Conservation (phyloP, 2,113 vertebrate genomes). For the Coptodon bakossiorum region DNA sequence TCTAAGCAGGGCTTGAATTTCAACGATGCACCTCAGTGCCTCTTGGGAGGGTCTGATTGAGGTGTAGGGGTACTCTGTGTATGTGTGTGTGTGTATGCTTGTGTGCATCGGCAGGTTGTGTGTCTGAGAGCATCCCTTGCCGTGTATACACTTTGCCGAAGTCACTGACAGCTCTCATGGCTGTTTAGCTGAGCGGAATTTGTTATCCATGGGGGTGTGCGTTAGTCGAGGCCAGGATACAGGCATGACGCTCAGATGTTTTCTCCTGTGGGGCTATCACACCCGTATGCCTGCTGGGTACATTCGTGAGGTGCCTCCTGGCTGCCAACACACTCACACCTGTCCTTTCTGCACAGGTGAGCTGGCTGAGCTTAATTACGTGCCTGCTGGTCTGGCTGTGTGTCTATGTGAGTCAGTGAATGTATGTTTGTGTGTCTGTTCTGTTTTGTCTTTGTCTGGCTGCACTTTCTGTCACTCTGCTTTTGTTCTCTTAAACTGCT, state of each 20-base stretch:
- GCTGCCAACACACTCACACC: constrained; percentile 49
- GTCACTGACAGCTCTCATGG: constrained; percentile 50
- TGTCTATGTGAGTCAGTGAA: neutral
- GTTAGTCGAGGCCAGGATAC: constrained; percentile 52
- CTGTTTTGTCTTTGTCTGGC: neutral
- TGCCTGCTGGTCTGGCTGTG: neutral
- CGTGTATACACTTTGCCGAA: neutral
- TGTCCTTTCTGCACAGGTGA: constrained; percentile 62
- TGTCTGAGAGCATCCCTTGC: neutral
- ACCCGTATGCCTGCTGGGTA: constrained; percentile 52
- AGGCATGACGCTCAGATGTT: constrained; percentile 44
- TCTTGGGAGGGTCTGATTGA: constrained; percentile 52
- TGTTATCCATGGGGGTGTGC: constrained; percentile 56
- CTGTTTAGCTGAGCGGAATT: constrained; percentile 67
- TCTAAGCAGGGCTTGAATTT: constrained; percentile 51
- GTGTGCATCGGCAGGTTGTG: neutral
- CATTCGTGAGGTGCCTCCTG: constrained; percentile 28
- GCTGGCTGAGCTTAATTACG: constrained; percentile 8
- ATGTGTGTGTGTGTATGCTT: neutral
- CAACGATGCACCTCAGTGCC: constrained; percentile 54
- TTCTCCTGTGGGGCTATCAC: constrained; percentile 46
- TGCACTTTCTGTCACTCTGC: neutral
- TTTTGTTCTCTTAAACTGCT: neutral
- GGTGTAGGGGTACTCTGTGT: constrained; percentile 9
- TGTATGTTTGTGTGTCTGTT: neutral